A percentile compares a stretch with the other conserved stretches of the same genome.
These are phyloP conservation scores for Tetragnatha montana DNA, from an alignment of 2,888 invertebrate species.

Conservation along the genomic window DNA sequence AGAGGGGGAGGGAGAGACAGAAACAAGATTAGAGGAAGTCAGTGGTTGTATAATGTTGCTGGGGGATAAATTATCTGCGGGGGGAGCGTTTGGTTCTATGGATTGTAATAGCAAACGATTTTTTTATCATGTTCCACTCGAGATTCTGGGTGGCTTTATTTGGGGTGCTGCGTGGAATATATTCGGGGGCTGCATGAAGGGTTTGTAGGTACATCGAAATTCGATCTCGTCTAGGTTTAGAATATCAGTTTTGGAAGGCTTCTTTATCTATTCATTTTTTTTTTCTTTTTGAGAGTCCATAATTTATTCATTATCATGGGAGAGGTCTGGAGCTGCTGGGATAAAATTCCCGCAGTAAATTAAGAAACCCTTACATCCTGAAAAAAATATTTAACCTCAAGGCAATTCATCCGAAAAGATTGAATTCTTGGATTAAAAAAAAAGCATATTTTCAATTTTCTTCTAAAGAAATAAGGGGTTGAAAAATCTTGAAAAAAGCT, in stretches of 20 bases:
- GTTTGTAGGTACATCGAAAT: not conserved
- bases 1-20: not conserved
- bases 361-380: too few species aligned
- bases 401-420: too few species aligned
- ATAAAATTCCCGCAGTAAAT: too few species aligned
- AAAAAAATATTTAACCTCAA: too few species aligned
- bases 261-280: too few species aligned
- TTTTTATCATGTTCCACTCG: not conserved
- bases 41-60: not conserved
- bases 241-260: not conserved
- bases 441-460: too few species aligned
- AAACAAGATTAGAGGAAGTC: conserved; percentile 1
- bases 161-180: not conserved
- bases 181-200: not conserved
- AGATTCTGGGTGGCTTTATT: not conserved
- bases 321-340: too few species aligned
- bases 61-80: not conserved
- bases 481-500: too few species aligned
- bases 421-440: too few species aligned
- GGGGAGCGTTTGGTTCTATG: not conserved
- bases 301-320: too few species aligned
- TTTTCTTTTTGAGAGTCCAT: too few species aligned
- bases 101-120: not conserved
- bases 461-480: too few species aligned
- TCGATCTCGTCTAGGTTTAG: not conserved